A percentile compares a stretch with the other conserved stretches of the same genome.
phyloP scores from a whole-genome alignment of 2,888 invertebrate species.

The Platerodrilus igneus region DNA sequence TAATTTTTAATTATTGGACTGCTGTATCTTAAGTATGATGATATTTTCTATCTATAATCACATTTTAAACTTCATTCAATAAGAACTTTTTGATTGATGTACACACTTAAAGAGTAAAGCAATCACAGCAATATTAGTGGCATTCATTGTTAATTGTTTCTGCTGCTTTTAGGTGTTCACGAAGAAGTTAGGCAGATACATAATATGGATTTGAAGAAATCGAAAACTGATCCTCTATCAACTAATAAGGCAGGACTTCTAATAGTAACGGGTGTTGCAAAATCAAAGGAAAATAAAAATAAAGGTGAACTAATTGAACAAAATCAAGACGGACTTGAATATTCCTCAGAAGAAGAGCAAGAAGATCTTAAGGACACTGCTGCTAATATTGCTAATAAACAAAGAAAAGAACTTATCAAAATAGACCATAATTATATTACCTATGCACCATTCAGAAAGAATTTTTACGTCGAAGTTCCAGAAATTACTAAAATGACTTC shows the following conservation, averaged over 20 bases:
- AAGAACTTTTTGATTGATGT: too few relatives aligned
- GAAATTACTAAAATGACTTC: constrained; percentile 89
- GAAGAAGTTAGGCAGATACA: constrained; percentile 80
- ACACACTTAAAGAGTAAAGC: too few relatives aligned
- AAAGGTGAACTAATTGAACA: constrained; percentile 99
- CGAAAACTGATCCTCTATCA: constrained; percentile 43
- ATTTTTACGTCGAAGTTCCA: constrained; percentile 96
- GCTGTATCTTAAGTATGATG: too few relatives aligned
- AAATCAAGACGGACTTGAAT: constrained; percentile 95
- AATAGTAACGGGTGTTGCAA: constrained; percentile 80
- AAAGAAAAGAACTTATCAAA: constrained; percentile 87
- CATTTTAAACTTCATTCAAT: too few relatives aligned
- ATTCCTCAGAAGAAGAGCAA: constrained; percentile 95
- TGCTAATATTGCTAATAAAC: constrained; percentile 83
- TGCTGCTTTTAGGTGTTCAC: constrained; percentile 54
- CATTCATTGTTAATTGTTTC: too few relatives aligned
- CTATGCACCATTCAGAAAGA: constrained; percentile 86
- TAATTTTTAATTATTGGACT: too few relatives aligned
- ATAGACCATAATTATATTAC: constrained; percentile 85
- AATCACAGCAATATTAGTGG: too few relatives aligned
- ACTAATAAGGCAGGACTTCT: constrained; percentile 62
- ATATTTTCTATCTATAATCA: too few relatives aligned
- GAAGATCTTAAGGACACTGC: constrained; percentile 91
- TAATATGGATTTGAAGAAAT: constrained; percentile 60
- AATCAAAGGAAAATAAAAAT: constrained; percentile 69